Evolutionary conservation across 2,113 vertebrate species (phyloP).

Genomic region (Corythornis vintsioides): DNA sequence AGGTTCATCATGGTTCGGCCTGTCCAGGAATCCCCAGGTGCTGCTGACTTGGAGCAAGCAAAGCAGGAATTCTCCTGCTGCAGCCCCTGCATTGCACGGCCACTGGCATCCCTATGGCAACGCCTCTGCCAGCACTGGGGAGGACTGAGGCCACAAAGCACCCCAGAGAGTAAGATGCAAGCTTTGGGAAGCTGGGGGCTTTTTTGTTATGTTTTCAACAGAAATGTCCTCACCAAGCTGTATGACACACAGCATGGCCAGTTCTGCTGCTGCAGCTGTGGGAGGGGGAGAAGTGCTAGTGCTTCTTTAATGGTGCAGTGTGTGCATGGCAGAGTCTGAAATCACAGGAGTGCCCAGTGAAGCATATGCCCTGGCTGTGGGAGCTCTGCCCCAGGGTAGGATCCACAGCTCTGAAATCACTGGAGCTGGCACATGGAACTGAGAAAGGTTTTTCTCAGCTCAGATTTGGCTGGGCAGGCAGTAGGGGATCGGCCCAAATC

Average conservation of each 20-base stretch:
- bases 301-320: fast-evolving
- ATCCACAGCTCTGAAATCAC: neutral
- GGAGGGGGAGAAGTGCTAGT: neutral
- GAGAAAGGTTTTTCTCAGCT: neutral
- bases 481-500: neutral
- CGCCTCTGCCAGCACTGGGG: fast-evolving
- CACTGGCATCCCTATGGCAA: neutral
- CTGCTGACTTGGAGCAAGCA: neutral
- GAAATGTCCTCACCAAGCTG: neutral
- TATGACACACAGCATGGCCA: neutral
- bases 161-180: neutral
- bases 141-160: neutral
- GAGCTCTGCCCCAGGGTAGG: neutral
- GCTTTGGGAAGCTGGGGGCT: neutral
- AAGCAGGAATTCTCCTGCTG: neutral
- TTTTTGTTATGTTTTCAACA: neutral
- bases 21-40: neutral
- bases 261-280: fast-evolving
- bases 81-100: neutral
- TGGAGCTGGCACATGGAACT: neutral
- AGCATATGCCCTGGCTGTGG: fast-evolving
- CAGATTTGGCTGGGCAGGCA: neutral
- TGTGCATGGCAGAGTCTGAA: neutral
- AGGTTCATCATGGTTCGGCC: neutral
- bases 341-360: neutral